Evolutionary conservation across 2,113 vertebrate species (phyloP).

Genomic region (Dicentrarchus labrax): DNA sequence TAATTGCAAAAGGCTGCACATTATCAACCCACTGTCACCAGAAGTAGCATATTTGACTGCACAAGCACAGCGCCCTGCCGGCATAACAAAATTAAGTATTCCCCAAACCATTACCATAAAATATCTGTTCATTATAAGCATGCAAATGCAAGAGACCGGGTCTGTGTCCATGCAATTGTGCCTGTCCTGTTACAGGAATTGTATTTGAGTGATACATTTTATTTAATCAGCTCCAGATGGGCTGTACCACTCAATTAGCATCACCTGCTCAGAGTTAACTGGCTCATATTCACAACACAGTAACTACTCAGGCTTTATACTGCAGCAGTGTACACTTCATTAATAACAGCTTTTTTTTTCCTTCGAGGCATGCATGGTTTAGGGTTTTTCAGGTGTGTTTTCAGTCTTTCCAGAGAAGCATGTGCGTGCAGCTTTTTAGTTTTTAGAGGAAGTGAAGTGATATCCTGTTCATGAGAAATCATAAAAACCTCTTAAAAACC

Average conservation of each 20-base stretch:
- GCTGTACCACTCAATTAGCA: constrained; percentile 62
- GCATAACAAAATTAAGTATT: neutral
- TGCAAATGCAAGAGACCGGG: neutral
- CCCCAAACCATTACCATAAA: constrained; percentile 6
- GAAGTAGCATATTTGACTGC: neutral
- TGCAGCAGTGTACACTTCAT: neutral
- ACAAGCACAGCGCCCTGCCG: neutral
- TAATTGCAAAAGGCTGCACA: constrained; percentile 39
- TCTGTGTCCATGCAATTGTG: constrained; percentile 9
- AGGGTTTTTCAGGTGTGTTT: constrained; percentile 20
- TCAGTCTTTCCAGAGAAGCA: neutral
- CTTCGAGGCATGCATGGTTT: constrained; percentile 4
- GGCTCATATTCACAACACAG: constrained; percentile 42
- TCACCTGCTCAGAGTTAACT: constrained; percentile 65
- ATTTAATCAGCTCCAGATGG: constrained; percentile 69
- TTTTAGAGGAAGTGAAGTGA: constrained; percentile 17
- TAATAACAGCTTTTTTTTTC: neutral
- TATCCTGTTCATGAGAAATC: constrained; percentile 54
- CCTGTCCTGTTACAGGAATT: constrained; percentile 51
- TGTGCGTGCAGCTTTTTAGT: constrained; percentile 10
- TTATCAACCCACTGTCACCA: constrained; percentile 25
- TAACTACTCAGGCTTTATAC: neutral
- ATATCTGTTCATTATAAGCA: constrained; percentile 17
- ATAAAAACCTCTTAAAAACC: constrained; percentile 3
- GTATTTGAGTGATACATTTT: constrained; percentile 44